Evolutionary conservation across 92 coral and sea anemone genomes (phyloP), one percentile per base, ranked within the genome.

Genomic region (Phymanthus crucifer): DNA sequence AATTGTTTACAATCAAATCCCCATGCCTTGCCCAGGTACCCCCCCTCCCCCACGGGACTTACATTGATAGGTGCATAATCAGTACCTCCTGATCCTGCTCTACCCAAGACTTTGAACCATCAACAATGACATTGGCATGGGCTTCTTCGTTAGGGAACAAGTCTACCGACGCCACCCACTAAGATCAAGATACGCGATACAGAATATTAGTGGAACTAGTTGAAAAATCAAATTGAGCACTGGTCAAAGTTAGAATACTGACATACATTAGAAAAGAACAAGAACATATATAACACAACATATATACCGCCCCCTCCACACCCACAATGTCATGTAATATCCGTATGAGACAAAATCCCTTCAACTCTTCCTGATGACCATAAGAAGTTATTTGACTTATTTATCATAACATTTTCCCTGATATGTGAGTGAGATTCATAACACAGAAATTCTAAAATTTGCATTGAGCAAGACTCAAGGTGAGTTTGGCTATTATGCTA

Each of bases 91-190:
- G 69, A 78, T 93, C 88, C 70, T 95, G 99, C 54, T 95, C 97
- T 31, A 86, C 87, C 99, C 99, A 95, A 11, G 97, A 90, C n/a
- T 86, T 89, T 70, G 97, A 67, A 66, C 89, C 85, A 70, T 93
- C 88, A 4, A 95, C 97, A 80, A 89, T 81, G 17, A 95, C 87
- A 83, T 95, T 95, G 35, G 94, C 99, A 82, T 94, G 94, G 29
- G 99, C 99, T 6, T 95, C 99, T 72, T 95, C 99, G 80, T 95
- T 95, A 0, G 97, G 95, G 48, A 74, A 65, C 77, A 95, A 83
- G 75, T 95, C 99, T 68, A 95, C 88, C 31, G 94, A 93, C 14
- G 99, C 97, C 12, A 95, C 97, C 99, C 99, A 95, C 99, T 95
- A 32, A 68, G 14, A 13, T 2, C 31, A 34, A 61, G 32, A 78